Base-by-base conservation (phyloP, 2,888 invertebrate species). In the Caenorhabditis plicata region DNA sequence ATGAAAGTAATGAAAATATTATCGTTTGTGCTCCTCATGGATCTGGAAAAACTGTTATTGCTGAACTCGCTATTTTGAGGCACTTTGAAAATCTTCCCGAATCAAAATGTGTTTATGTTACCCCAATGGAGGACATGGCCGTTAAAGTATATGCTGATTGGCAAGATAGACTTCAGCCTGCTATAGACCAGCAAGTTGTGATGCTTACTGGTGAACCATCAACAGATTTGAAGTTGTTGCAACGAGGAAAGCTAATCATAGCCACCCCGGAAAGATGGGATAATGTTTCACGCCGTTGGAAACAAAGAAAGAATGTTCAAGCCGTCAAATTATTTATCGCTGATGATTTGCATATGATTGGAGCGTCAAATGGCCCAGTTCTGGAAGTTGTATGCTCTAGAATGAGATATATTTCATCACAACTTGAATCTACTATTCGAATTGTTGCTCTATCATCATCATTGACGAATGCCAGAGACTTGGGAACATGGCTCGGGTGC, bases 221-320 rank as follows among this genome's bases (percentile, higher is more conserved):
- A 0, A 93, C 93, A 0, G 98, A 99, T 84, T 87, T 96, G 74
- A 98, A 98, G 81, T 77, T 86, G n/a, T 83, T 95, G 19, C 84
- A 85, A 54, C 82, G 83, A 75, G 85, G 82, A 26, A 92, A 96
- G 82, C 88, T 98, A n/a, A 90, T 98, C 36, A 88, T 99, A 62
- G 90, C 92, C 4, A 96, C 95, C 2, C 72, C 75, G 4, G 78
- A 80, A 40, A 50, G 62, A 48, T 99, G 98, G 98, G 98, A 99
- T 81, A 92, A 98, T 3, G 85, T 98, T 2, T 98, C 98, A 0
- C 86, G 98, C 49, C 86, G 98, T 64, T 99, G 98, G 98, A 98
- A 98, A 78, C 96, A 98, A 78, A 87, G 98, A 27, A 96, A 96
- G 83, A 93, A 94, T 81, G 95, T 99, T 0, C 96, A 96, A 80